Conservation (phyloP, 2,797 vertebrate genomes). For the Falco berigora region DNA sequence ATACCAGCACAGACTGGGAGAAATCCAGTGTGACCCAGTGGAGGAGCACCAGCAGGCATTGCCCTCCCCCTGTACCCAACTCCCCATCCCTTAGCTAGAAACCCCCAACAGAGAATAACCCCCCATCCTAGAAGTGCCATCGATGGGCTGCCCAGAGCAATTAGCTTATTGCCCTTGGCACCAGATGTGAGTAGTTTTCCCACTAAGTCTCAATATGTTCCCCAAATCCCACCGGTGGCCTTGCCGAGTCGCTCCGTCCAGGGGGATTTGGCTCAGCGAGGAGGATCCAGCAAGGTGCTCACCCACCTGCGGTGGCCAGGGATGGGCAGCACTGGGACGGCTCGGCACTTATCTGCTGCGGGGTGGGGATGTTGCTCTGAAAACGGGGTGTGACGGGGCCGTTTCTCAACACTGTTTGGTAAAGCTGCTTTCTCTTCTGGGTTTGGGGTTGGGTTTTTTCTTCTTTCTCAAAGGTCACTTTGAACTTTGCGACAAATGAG, state of each 20-base stretch:
- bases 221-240: not conserved
- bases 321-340: not conserved
- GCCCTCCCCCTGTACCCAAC: not conserved
- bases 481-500: not conserved
- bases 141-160: not conserved
- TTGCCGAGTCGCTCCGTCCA: rapidly evolving
- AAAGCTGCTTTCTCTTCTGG: not conserved
- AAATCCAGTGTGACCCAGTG: not conserved
- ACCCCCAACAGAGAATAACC: rapidly evolving
- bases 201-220: rapidly evolving
- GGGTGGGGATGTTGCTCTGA: conserved; percentile 30
- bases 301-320: not conserved
- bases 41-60: not conserved
- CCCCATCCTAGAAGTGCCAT: not conserved
- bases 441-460: not conserved
- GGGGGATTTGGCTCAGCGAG: rapidly evolving
- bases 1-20: not conserved
- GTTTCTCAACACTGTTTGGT: conserved; percentile 29
- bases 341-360: not conserved
- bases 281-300: not conserved
- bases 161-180: rapidly evolving
- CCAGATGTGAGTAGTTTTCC: rapidly evolving
- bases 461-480: not conserved
- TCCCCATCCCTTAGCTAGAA: not conserved
- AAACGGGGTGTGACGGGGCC: not conserved